A percentile compares a stretch with the other conserved stretches of the same genome.
Evolutionary conservation across 2,888 invertebrate genomes (phyloP).

Genomic region (Sisyra terminalis): DNA sequence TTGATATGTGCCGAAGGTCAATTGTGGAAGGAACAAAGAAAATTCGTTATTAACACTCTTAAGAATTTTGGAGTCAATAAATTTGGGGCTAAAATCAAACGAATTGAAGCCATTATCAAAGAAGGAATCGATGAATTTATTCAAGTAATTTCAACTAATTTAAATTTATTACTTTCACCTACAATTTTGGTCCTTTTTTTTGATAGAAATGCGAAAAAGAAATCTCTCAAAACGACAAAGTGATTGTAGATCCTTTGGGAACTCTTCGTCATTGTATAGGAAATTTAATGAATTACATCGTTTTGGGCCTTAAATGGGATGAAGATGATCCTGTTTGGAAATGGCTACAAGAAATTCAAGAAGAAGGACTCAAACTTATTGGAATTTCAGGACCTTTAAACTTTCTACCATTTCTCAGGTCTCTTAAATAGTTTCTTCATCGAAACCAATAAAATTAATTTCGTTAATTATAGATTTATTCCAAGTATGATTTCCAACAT

Average conservation of each 20-base stretch:
- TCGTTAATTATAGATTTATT: neutral
- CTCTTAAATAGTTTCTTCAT: slow-evolving; percentile 10
- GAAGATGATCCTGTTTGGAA: slow-evolving; percentile 57
- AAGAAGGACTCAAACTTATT: slow-evolving; percentile 68
- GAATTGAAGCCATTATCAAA: slow-evolving; percentile 47
- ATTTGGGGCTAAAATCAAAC: slow-evolving; percentile 38
- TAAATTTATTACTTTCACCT: neutral
- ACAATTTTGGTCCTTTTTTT: neutral
- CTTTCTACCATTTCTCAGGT: slow-evolving; percentile 70
- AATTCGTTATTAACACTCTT: slow-evolving; percentile 52
- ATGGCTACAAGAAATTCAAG: slow-evolving; percentile 61
- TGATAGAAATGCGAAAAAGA: neutral
- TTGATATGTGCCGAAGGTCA: slow-evolving; percentile 68
- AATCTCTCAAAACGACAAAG: slow-evolving; percentile 1
- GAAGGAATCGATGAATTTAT: slow-evolving; percentile 43
- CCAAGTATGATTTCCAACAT: slow-evolving; percentile 18
- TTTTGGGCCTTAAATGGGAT: slow-evolving; percentile 58
- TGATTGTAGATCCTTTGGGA: slow-evolving; percentile 31
- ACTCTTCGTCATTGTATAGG: slow-evolving; percentile 55
- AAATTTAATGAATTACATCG: slow-evolving; percentile 56
- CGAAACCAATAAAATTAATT: neutral
- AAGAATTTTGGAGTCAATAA: slow-evolving; percentile 59
- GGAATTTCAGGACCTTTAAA: slow-evolving; percentile 71
- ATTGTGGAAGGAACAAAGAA: slow-evolving; percentile 69
- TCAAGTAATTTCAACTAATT: slow-evolving; percentile 26